Evolutionary conservation across 1,140 invertebrate species (phyloP).

Genomic region (Calosoma granatense): DNA sequence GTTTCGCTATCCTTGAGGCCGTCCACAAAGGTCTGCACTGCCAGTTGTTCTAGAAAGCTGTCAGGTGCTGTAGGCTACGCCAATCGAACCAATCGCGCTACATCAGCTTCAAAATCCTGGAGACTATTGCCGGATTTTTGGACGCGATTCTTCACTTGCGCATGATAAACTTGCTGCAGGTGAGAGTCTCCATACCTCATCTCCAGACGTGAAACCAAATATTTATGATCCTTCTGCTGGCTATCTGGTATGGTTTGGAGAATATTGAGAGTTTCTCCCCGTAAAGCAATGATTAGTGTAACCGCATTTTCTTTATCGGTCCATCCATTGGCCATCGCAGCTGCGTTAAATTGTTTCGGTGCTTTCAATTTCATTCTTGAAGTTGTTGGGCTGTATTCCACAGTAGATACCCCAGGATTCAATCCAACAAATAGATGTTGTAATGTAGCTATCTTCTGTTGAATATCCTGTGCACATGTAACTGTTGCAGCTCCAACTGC

Average conservation of each 20-base stretch:
- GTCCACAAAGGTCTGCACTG: slow-evolving; percentile 10
- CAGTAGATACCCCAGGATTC: too few relatives aligned
- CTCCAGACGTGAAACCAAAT: not conserved
- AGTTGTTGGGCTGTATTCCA: too few relatives aligned
- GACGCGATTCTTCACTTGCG: slow-evolving; percentile 1
- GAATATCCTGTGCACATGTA: too few relatives aligned
- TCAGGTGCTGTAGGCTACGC: slow-evolving; percentile 11
- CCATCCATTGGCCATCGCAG: slow-evolving; percentile 12
- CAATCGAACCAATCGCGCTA: not conserved
- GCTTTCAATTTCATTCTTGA: too few relatives aligned
- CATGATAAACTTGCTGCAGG: slow-evolving; percentile 10
- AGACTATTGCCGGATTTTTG: not conserved
- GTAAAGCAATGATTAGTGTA: slow-evolving; percentile 3
- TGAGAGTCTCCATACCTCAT: slow-evolving; percentile 12
- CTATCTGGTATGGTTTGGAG: too few relatives aligned
- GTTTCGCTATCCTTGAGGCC: slow-evolving; percentile 3
- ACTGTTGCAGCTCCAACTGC: too few relatives aligned
- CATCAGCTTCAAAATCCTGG: slow-evolving; percentile 11
- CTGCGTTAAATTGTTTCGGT: slow-evolving; percentile 15
- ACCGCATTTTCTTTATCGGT: slow-evolving; percentile 1
- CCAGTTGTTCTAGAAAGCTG: too few relatives aligned
- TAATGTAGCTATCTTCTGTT: too few relatives aligned
- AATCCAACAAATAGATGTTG: too few relatives aligned
- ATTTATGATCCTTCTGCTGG: not conserved
- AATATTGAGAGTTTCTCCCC: slow-evolving; percentile 8